A percentile compares a stretch with the other conserved stretches of the same genome.
Evolutionary conservation across 2,797 vertebrate genomes (phyloP).

Genomic region (Leptoclinus maculatus): DNA sequence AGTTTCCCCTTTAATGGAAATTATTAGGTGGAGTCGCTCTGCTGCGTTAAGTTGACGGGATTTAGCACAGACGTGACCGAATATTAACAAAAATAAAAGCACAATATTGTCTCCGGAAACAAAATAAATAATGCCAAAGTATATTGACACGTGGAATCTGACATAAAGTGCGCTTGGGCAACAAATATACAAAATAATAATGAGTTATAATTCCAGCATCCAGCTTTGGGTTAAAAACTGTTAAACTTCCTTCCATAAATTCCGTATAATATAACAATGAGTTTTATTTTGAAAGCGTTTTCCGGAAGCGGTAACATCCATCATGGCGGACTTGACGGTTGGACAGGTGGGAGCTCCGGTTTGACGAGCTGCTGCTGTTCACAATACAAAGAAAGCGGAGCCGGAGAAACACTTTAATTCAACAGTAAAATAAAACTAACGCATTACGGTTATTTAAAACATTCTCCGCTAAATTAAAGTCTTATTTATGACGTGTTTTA

Average conservation of each 20-base stretch:
- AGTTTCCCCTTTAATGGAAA: constrained; percentile 49
- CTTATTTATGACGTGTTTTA: rapidly evolving
- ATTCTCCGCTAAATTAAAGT: rapidly evolving
- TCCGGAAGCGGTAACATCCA: background rate
- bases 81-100: constrained; percentile 47
- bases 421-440: rapidly evolving
- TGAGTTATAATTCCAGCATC: too few species aligned
- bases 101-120: background rate
- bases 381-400: constrained; percentile 26
- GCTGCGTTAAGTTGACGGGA: rapidly evolving
- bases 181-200: background rate
- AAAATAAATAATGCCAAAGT: background rate
- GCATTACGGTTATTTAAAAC: rapidly evolving
- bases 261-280: too few species aligned
- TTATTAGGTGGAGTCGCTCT: constrained; percentile 34
- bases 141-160: background rate
- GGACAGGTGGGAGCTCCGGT: constrained; percentile 75
- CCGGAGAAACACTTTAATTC: background rate
- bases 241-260: background rate
- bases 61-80: background rate
- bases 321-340: background rate
- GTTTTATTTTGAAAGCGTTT: constrained; percentile 38
- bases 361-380: constrained; percentile 61
- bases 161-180: background rate
- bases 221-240: background rate